phyloP scores from a whole-genome alignment of 23 tunicate species.

The Ascidia mentula region DNA sequence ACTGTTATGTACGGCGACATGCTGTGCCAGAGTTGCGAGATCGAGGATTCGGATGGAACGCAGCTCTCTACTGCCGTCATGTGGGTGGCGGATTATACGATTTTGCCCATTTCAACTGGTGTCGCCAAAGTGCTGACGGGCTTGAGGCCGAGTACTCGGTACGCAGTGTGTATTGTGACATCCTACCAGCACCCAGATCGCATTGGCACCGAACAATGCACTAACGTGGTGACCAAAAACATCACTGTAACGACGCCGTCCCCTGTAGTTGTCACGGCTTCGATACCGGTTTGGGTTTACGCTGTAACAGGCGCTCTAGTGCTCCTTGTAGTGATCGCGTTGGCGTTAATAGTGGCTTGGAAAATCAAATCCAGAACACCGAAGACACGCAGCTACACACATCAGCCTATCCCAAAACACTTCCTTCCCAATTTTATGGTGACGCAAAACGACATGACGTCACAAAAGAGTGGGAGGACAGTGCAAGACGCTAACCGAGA shows the following conservation, averaged over 20 bases:
- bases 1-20: constrained; percentile 61
- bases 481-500: constrained; percentile 63
- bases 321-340: constrained; percentile 15
- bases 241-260: constrained; percentile 8
- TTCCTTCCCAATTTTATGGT: constrained; percentile 12
- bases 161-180: constrained; percentile 40
- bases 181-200: constrained; percentile 65
- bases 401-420: constrained; percentile 17
- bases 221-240: constrained; percentile 20
- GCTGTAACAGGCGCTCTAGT: neutral
- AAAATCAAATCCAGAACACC: neutral
- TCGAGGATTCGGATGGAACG: neutral
- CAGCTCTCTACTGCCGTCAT: constrained; percentile 25
- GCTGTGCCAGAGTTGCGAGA: constrained; percentile 52
- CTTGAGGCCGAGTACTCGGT: constrained; percentile 33
- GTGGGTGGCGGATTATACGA: constrained; percentile 67
- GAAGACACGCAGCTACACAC: constrained; percentile 11
- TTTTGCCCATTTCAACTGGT: constrained; percentile 21
- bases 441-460: neutral
- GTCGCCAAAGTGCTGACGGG: neutral
- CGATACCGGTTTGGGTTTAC: constrained; percentile 21
- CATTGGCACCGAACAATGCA: constrained; percentile 48
- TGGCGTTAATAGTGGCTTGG: neutral
- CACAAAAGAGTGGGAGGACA: neutral
- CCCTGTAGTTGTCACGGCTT: neutral